Percentiles rank a stretch among this genome's conserved stretches.
These are phyloP conservation scores for Strigamia crassipes DNA, from an alignment of 2,888 invertebrate genomes.

Conservation along the genomic window DNA sequence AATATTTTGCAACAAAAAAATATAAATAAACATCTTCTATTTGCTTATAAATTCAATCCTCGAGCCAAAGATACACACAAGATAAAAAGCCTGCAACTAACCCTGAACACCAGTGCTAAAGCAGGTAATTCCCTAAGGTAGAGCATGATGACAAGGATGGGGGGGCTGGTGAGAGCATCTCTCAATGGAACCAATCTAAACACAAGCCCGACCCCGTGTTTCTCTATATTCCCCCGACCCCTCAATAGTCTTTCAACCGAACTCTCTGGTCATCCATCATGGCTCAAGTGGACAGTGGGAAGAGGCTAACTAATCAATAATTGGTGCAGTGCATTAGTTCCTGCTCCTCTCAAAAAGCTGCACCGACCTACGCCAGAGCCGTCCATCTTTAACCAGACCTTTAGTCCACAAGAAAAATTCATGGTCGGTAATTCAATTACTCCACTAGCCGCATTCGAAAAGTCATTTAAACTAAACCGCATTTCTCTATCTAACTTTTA, in stretches of 20 bases:
- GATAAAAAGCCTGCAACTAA: background rate
- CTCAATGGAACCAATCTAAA: constrained; percentile 4
- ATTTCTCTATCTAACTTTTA: too few relatives aligned
- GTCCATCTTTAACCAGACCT: too few relatives aligned
- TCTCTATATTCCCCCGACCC: background rate
- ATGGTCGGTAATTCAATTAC: too few relatives aligned
- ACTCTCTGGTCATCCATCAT: background rate
- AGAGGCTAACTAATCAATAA: constrained; percentile 2
- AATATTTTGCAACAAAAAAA: background rate
- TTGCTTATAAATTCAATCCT: background rate
- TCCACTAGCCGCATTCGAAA: too few relatives aligned
- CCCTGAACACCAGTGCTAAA: background rate
- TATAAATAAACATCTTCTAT: background rate
- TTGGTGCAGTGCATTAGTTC: background rate
- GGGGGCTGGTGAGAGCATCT: background rate
- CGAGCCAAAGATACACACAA: background rate
- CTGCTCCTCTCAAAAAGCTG: background rate
- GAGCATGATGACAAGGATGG: background rate
- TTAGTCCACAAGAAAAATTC: background rate
- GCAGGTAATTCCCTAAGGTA: background rate
- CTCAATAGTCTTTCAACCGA: background rate
- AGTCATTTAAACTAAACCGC: too few relatives aligned
- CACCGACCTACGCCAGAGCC: too few relatives aligned
- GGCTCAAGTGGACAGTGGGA: background rate
- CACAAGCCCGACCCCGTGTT: background rate